Percentiles rank a stretch among this genome's conserved stretches.
These are phyloP conservation scores for Drosophila ambigua DNA, from an alignment of 1,140 invertebrate genomes.

Conservation along the genomic window DNA sequence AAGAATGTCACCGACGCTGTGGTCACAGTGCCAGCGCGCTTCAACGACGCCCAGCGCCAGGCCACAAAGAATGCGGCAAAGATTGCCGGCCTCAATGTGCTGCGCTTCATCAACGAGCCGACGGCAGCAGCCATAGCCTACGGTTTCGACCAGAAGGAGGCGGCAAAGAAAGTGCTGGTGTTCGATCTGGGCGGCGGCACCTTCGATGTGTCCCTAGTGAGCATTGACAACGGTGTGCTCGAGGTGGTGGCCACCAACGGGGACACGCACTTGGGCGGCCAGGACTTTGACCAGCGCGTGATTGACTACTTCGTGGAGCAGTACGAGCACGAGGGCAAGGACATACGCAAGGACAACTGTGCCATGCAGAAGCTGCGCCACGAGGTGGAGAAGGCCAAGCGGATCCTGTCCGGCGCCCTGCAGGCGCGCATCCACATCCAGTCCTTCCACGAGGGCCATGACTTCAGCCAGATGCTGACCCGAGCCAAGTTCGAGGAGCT, in stretches of 20 bases:
- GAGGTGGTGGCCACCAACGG: conserved; percentile 99
- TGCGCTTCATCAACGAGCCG: conserved; percentile 99
- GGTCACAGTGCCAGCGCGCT: conserved; percentile 98
- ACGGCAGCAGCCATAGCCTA: conserved; percentile 99
- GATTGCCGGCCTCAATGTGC: conserved; percentile 97
- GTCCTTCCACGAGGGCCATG: conserved; percentile 99
- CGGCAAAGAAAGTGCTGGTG: conserved; percentile 99
- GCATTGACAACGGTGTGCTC: conserved; percentile 98
- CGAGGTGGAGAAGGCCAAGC: conserved; percentile 99
- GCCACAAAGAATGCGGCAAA: conserved; percentile 96
- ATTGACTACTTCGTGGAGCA: conserved; percentile 99
- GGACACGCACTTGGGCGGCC: conserved; percentile 98
- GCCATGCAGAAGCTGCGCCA: conserved; percentile 98
- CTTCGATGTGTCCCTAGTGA: conserved; percentile 99
- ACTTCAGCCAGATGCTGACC: conserved; percentile 99
- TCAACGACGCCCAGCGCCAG: conserved; percentile 99
- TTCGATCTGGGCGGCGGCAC: conserved; percentile 99
- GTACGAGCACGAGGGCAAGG: conserved; percentile 99
- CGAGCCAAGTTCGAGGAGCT: conserved; percentile 99
- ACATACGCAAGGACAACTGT: conserved; percentile 97
- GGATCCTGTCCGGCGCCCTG: conserved; percentile 96
- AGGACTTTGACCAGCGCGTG: conserved; percentile 99
- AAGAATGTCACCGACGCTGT: conserved; percentile 99
- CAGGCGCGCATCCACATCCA: conserved; percentile 99
- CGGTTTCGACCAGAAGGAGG: conserved; percentile 99